Evolutionary conservation across 2,888 invertebrate genomes (phyloP), one percentile per base, ranked within the genome.

Genomic region (Marronus borbonicus): DNA sequence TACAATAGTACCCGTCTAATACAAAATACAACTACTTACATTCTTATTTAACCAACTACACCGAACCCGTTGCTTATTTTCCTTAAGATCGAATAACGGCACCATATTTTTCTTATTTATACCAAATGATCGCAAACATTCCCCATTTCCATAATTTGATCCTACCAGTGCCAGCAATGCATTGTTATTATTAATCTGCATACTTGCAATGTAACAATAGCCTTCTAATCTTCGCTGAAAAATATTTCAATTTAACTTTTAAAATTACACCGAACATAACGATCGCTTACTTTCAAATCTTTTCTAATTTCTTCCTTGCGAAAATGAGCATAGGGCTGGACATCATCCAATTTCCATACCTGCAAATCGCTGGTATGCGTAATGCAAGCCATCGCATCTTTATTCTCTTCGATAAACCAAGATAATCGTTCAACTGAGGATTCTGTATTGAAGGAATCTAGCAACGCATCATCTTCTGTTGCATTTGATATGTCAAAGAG

Each of bases 381-480:
- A 52, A 93, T 89, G 84, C 94, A 94, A 31, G 93, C 92, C 7
- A 94, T 88, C 82, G 89, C 86, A 80, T 90, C 90, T 81, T 89
- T 87, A 50, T 87, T 88, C 77, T 89, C 89, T 88, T 83, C 78
- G 36, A 78, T 66, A 82, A 83, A 86, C 93, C 93, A 94, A 17
- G 89, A 86, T 1, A 94, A 83, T 81, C 90, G 91, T 81, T 92
- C 94, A 75, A 97, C 92, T 14, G 95, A 94, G 79, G 93, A 94
- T 84, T 95, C 94, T 0, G 95, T 92, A 85, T 97, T 97, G 39
- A 96, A 89, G 0, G 95, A 94, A 83, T 92, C 93, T 14, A 89
- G 88, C 1, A 98, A 89, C 0, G 97, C 97, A 83, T 96, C 94
- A 78, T 96, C 96, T 89, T 97, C 97, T 0, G 88, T 89, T 0